Percentiles rank a stretch among this genome's conserved stretches.
Conservation (phyloP, 2,888 invertebrate genomes). For the Conus canariensis region DNA sequence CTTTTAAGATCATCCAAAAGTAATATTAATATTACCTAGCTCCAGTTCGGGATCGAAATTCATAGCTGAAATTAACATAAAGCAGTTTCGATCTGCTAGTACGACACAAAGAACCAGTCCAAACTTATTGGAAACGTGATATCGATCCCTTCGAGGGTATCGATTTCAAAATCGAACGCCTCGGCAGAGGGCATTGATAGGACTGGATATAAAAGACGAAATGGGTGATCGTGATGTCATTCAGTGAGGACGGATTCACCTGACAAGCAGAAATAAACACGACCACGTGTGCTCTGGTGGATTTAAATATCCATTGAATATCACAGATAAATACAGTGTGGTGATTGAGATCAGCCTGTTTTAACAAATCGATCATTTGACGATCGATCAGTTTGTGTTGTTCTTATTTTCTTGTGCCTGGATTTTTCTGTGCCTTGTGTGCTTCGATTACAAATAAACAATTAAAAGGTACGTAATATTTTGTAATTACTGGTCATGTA, state of each 20-base stretch:
- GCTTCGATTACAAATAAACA: not conserved
- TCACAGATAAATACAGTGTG: not conserved
- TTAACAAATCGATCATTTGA: not conserved
- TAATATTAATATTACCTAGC: no score
- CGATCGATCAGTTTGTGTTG: no score
- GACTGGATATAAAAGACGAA: not conserved
- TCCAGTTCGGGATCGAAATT: no score
- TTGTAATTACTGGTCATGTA: no score
- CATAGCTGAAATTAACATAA: not conserved
- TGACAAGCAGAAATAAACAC: not conserved
- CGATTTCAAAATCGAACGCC: slow-evolving; percentile 16
- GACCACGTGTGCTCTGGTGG: not conserved
- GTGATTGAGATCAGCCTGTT: not conserved
- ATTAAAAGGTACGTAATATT: no score
- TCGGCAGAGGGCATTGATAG: not conserved
- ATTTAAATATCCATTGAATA: no score
- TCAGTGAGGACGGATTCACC: not conserved
- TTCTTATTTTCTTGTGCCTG: no score
- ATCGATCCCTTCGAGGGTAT: slow-evolving; percentile 10
- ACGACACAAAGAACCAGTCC: not conserved
- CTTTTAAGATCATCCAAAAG: no score
- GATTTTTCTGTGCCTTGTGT: no score
- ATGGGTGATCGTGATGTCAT: slow-evolving; percentile 1
- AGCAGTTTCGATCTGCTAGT: not conserved
- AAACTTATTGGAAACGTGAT: not conserved